Conservation (phyloP, 2,113 vertebrate genomes). For the Climacteris rufus region DNA sequence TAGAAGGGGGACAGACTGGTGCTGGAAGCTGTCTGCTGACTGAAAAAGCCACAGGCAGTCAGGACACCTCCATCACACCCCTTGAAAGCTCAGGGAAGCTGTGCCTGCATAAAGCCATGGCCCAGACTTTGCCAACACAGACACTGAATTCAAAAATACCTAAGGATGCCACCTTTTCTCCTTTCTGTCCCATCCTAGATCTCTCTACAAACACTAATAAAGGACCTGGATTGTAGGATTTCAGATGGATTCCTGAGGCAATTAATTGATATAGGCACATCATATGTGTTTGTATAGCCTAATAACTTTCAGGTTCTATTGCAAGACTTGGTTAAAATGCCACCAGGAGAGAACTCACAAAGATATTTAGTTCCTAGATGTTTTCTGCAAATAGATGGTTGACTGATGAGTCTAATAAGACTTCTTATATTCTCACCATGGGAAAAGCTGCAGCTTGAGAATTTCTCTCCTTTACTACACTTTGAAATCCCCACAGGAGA, state of each 20-base stretch:
- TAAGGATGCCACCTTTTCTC: fast-evolving
- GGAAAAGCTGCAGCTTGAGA: background rate
- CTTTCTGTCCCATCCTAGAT: background rate
- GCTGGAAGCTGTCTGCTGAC: background rate
- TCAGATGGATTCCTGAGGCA: background rate
- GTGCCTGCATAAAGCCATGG: background rate
- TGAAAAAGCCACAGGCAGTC: background rate
- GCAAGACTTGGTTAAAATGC: background rate
- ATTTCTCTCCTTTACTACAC: background rate
- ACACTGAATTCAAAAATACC: fast-evolving
- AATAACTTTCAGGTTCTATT: background rate
- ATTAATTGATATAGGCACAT: background rate
- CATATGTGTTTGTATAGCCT: background rate
- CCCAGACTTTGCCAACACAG: background rate
- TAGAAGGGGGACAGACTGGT: background rate
- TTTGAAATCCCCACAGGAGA: background rate
- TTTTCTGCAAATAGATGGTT: background rate
- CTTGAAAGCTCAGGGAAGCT: fast-evolving
- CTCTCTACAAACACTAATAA: background rate
- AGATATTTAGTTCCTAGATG: background rate
- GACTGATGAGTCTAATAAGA: background rate
- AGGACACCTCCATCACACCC: background rate
- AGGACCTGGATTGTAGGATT: fast-evolving
- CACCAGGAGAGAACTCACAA: background rate
- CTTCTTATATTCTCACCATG: background rate